Conservation (phyloP, 2,113 vertebrate species). For the Uria lomvia region DNA sequence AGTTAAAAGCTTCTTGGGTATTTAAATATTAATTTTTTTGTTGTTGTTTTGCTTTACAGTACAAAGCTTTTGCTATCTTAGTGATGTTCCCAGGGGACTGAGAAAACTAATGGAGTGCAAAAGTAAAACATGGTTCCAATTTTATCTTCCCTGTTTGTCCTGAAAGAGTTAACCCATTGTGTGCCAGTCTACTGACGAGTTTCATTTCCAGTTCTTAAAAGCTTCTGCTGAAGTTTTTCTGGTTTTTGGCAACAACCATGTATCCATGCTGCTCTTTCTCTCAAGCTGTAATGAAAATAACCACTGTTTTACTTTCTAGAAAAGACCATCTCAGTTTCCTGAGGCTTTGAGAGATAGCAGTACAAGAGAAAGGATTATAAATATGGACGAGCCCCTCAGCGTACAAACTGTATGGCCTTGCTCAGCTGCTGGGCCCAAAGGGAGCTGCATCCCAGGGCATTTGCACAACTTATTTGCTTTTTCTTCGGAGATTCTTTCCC, state of each 20-base stretch:
- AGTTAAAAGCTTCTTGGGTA: background rate
- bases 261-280: background rate
- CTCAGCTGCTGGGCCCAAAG: background rate
- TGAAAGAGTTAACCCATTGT: background rate
- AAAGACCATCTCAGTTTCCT: background rate
- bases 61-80: background rate
- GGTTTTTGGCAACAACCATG: background rate
- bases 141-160: background rate
- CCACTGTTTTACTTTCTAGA: background rate
- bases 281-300: background rate
- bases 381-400: background rate
- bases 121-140: slow-evolving; percentile 37
- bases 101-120: background rate
- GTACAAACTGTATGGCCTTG: fast-evolving
- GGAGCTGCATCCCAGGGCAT: background rate
- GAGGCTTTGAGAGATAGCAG: background rate
- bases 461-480: background rate
- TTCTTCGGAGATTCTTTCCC: background rate
- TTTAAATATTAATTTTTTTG: background rate
- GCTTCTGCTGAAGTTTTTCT: background rate
- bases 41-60: background rate
- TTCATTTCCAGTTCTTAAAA: background rate
- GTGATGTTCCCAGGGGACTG: background rate
- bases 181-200: background rate
- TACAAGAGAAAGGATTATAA: background rate